phyloP scores from a whole-genome alignment of 1,140 invertebrate species.

The Leptonema lineaticorne region DNA sequence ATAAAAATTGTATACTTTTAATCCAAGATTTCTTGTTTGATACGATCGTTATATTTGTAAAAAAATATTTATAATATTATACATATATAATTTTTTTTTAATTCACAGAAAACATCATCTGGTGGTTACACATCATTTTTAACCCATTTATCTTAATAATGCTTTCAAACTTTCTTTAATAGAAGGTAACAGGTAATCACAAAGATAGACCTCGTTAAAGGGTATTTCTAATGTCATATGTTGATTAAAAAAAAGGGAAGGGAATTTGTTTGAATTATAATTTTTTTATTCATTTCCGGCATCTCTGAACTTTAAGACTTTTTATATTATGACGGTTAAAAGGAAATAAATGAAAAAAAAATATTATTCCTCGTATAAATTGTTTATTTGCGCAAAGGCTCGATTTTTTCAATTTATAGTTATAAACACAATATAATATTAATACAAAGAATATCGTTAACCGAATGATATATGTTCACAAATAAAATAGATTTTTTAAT shows the following conservation, averaged over 20 bases:
- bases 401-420: too few species aligned
- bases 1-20: too few species aligned
- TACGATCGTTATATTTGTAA: too few species aligned
- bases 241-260: slow-evolving; percentile 37
- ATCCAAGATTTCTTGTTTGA: too few species aligned
- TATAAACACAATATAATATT: too few species aligned
- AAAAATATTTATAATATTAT: too few species aligned
- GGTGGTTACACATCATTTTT: not conserved
- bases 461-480: too few species aligned
- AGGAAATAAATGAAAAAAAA: not conserved
- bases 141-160: not conserved
- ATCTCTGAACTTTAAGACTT: not conserved
- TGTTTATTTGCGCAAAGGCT: too few species aligned
- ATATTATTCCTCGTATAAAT: too few species aligned
- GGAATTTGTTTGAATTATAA: slow-evolving; percentile 38
- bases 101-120: not conserved
- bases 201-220: not conserved
- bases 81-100: not conserved
- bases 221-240: slow-evolving; percentile 39
- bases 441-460: too few species aligned
- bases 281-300: slow-evolving; percentile 38
- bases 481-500: too few species aligned
- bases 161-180: slow-evolving; percentile 6
- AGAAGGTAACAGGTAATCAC: slow-evolving; percentile 22
- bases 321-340: too few species aligned